Percentiles rank a stretch among this genome's conserved stretches.
phyloP scores from a whole-genome alignment of 37 sponge, comb jelly and placozoan species.

The Eunapius fragilis region DNA sequence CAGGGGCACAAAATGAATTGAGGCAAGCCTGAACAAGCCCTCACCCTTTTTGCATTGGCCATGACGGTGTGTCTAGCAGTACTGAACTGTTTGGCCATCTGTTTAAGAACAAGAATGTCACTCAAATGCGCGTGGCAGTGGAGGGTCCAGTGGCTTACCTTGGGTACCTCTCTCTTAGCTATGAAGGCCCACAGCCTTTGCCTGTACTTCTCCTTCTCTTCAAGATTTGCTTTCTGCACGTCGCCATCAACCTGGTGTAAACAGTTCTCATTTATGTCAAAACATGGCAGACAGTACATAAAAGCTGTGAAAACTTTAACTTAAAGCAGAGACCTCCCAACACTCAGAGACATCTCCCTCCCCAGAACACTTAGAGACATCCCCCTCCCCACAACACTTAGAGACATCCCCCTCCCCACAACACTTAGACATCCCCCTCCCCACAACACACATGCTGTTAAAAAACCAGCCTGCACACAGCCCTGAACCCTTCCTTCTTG shows the following conservation, averaged over 20 bases:
- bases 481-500: too few species aligned
- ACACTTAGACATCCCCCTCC: neutral
- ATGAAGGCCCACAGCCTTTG: conserved; percentile 79
- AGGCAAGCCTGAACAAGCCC: neutral
- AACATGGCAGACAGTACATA: neutral
- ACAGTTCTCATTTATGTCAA: neutral
- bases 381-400: neutral
- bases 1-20: neutral
- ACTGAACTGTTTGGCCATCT: conserved; percentile 67
- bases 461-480: neutral
- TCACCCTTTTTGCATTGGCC: conserved; percentile 64
- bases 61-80: conserved; percentile 42
- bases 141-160: neutral
- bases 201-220: conserved; percentile 37
- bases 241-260: neutral
- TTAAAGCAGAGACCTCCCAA: neutral
- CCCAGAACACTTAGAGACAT: too few species aligned
- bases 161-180: conserved; percentile 83
- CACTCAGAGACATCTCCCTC: too few species aligned
- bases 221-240: neutral
- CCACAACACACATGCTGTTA: neutral
- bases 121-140: neutral
- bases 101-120: neutral
- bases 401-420: neutral
- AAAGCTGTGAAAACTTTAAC: too few species aligned